These are phyloP conservation scores for Porites cylindrica DNA, from an alignment of 92 coral and sea anemone genomes.

Conservation along the genomic window DNA sequence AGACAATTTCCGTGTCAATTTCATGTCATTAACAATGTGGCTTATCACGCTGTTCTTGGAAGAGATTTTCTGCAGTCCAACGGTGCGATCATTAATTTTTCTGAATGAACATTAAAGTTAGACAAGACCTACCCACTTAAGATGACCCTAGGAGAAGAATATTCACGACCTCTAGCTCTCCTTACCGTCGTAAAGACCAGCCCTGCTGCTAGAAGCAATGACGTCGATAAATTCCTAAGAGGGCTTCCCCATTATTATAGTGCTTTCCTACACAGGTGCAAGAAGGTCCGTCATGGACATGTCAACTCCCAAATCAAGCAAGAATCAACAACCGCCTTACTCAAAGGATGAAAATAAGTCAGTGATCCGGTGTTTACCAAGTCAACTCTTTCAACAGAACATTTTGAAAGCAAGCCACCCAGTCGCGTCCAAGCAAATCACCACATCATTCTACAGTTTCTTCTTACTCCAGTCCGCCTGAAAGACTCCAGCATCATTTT, in stretches of 20 bases:
- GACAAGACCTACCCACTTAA: not conserved
- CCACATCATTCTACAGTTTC: too few species aligned
- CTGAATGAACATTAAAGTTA: not conserved
- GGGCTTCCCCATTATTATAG: not conserved
- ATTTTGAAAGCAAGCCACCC: too few species aligned
- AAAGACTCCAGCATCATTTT: too few species aligned
- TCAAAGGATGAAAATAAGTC: too few species aligned
- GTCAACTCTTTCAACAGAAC: too few species aligned
- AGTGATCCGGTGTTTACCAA: too few species aligned
- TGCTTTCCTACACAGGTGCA: not conserved
- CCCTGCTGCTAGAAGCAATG: not conserved
- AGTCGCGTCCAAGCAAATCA: too few species aligned
- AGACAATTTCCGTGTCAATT: not conserved
- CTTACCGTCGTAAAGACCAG: not conserved
- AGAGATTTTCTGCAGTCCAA: not conserved
- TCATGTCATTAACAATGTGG: not conserved
- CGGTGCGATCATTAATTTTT: not conserved
- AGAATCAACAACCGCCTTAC: too few species aligned
- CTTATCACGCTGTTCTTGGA: not conserved
- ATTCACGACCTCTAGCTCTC: not conserved
- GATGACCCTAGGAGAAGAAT: not conserved
- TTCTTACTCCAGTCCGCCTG: too few species aligned
- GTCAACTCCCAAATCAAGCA: too few species aligned
- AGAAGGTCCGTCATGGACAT: not conserved
- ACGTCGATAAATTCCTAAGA: not conserved